Percentiles rank a stretch among this genome's conserved stretches.
Evolutionary conservation across 92 coral and sea anemone genomes (phyloP).

Genomic region (Phenganax stokvisi): DNA sequence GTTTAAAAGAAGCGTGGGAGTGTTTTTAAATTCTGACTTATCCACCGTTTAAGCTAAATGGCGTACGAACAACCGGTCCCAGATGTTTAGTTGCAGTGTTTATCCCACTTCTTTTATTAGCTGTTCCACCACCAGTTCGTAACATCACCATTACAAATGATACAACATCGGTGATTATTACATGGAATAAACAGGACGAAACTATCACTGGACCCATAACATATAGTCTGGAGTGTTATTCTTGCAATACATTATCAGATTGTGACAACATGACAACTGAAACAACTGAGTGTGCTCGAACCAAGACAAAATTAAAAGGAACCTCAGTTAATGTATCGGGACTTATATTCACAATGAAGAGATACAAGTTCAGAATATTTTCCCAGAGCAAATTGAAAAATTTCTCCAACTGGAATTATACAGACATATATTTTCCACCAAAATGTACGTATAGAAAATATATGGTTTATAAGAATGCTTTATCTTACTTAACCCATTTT

Average conservation of each 20-base stretch:
- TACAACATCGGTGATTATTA: not conserved
- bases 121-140: constrained; percentile 3
- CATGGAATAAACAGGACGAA: constrained; percentile 1
- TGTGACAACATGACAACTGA: not conserved
- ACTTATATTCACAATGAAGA: too few relatives aligned
- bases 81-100: not conserved
- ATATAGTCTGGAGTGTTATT: constrained; percentile 16
- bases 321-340: too few relatives aligned
- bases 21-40: too few relatives aligned
- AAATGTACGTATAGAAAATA: too few relatives aligned
- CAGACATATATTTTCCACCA: too few relatives aligned
- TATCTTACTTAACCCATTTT: too few relatives aligned
- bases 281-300: not conserved
- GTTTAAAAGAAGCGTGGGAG: too few relatives aligned
- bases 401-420: too few relatives aligned
- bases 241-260: not conserved
- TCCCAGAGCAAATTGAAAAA: not conserved
- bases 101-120: not conserved
- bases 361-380: constrained; percentile 2
- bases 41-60: too few relatives aligned
- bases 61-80: not conserved
- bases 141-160: not conserved
- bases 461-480: too few relatives aligned
- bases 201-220: not conserved
- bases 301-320: not conserved